Evolutionary conservation across 2,797 vertebrate species (phyloP), one percentile per base, ranked within the genome.

Genomic region (Fringilla coelebs): DNA sequence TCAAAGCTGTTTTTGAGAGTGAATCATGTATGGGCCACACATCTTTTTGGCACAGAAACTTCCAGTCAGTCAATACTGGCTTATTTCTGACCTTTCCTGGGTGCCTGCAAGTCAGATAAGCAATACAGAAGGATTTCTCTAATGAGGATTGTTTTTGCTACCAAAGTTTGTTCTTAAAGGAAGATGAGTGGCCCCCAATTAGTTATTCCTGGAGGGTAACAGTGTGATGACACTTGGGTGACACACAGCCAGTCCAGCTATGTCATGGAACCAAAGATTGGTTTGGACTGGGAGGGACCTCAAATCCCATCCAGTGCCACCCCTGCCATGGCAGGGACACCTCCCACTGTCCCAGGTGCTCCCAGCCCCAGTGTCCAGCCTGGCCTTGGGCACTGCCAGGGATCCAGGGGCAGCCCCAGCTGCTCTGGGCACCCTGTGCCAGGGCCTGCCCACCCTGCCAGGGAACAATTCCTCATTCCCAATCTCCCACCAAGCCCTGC

Each of bases 241-340:
- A 16, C 13, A 54, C 41, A 52, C 29, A 57, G 43, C 7, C 20
- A 57, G 52, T 22, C 48, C 36, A 0, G 14, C 25, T 73, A 32
- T 7, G 13, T 24, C 25, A 31, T 4, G 8, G 24, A 52, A 28
- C 32, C n/a, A 8, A 4, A 21, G 38, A 31, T 7, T 22, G 25
- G 5, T 36, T 34, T 54, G 54, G 13, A 21, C 2, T 19, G 40
- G 12, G 1, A 67, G 8, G 4, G 18, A 46, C 24, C 4, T 13
- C 2, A 46, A 80, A 31, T 1, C 4, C 0, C 54, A 66, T 1
- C 38, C 13, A 7, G 3, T 38, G 1, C 45, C 14, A 25, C 20
- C 5, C 11, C 25, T 18, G 38, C 40, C 46, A 28, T 28, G 54
- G 7, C 54, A 88, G 61, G 68, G 52, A 46, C 77, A 16, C 21